Conservation (phyloP, 2,797 vertebrate genomes). For the Thamnophis elegans region DNA sequence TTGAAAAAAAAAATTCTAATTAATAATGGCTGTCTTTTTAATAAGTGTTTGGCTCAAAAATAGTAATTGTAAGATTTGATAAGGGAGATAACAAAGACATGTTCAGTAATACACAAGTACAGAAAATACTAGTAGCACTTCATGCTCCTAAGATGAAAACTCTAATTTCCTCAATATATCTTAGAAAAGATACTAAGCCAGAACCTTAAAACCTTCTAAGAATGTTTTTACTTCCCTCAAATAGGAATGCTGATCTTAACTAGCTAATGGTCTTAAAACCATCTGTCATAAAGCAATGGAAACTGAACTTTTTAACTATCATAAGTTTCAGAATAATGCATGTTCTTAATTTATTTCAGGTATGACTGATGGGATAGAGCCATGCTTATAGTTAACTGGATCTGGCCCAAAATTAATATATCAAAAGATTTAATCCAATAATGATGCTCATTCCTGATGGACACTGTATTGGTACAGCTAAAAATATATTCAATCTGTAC, state of each 20-base stretch:
- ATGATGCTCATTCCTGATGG: neutral
- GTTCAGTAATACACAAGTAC: constrained; percentile 43
- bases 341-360: neutral
- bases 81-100: constrained; percentile 52
- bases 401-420: neutral
- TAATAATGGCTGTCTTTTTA: constrained; percentile 61
- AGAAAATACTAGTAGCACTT: rapidly evolving
- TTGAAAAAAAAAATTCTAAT: no score
- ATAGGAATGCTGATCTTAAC: neutral
- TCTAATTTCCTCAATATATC: neutral
- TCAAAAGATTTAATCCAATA: constrained; percentile 14
- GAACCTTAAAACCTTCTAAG: neutral
- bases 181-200: neutral
- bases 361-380: neutral
- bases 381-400: neutral
- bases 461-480: constrained; percentile 34
- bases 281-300: neutral
- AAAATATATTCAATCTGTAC: neutral
- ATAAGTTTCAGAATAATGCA: neutral
- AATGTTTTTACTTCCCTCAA: neutral
- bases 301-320: neutral
- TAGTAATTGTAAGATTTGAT: constrained; percentile 26
- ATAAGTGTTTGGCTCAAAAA: neutral
- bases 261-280: neutral
- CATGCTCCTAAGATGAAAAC: neutral